phyloP scores from a whole-genome alignment of 2,113 vertebrate genomes.

The Varanus salvator region DNA sequence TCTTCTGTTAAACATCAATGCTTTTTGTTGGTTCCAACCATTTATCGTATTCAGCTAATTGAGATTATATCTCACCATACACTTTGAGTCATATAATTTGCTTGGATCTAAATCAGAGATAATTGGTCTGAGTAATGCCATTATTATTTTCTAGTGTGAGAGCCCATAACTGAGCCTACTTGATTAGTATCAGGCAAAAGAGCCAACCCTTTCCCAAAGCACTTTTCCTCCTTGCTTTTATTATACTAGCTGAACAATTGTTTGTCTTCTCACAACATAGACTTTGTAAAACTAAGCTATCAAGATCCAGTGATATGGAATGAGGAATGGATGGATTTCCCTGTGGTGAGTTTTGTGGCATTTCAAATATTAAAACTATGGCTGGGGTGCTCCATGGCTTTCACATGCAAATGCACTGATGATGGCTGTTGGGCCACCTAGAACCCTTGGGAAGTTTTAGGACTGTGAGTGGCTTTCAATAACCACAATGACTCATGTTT shows the following conservation, averaged over 20 bases:
- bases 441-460: too few relatives aligned
- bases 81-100: slow-evolving; percentile 19
- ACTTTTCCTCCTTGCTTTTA: background rate
- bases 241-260: background rate
- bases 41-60: slow-evolving; percentile 30
- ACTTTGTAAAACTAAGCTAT: too few relatives aligned
- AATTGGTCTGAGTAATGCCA: background rate
- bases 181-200: background rate
- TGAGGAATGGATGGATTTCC: too few relatives aligned
- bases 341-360: too few relatives aligned
- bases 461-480: too few relatives aligned
- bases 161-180: background rate
- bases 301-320: too few relatives aligned
- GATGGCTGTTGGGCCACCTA: too few relatives aligned
- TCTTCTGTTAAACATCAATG: background rate
- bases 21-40: slow-evolving; percentile 12
- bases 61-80: slow-evolving; percentile 23
- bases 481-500: too few relatives aligned
- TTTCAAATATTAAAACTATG: too few relatives aligned
- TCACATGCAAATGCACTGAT: too few relatives aligned
- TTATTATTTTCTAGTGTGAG: slow-evolving; percentile 5
- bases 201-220: background rate
- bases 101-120: slow-evolving; percentile 23
- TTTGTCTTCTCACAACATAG: too few relatives aligned
- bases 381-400: too few relatives aligned